phyloP scores from a whole-genome alignment of 2,797 vertebrate genomes.

The Enteromius thamalakanensis region DNA sequence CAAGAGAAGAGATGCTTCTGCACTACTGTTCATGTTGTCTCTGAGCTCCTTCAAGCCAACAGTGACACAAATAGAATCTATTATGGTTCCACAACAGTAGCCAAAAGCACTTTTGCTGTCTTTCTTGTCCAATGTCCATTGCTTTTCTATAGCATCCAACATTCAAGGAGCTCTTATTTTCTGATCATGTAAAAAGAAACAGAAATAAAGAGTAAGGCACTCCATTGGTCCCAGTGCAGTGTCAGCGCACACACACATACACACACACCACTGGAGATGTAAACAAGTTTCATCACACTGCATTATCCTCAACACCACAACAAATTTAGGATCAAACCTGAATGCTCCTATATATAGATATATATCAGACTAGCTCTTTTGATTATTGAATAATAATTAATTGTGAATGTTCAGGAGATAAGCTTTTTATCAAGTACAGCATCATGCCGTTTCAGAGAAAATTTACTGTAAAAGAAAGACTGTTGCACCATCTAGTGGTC shows the following conservation, averaged over 20 bases:
- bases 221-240: conserved; percentile 73
- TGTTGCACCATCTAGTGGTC: conserved; percentile 67
- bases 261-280: conserved; percentile 68
- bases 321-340: not conserved
- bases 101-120: conserved; percentile 14
- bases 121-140: not conserved
- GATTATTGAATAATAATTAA: not conserved
- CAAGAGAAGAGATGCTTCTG: not conserved
- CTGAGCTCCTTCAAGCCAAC: not conserved
- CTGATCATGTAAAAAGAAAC: conserved; percentile 6
- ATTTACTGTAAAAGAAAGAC: not conserved
- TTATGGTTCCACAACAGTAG: not conserved
- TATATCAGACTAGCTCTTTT: not conserved
- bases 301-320: conserved; percentile 75
- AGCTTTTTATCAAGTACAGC: not conserved
- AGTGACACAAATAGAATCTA: conserved; percentile 6
- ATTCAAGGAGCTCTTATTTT: not conserved
- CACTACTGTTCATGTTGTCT: not conserved
- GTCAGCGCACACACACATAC: conserved; percentile 73
- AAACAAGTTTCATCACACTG: conserved; percentile 80
- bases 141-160: not conserved
- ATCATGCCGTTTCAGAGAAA: not conserved
- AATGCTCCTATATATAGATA: too few species aligned
- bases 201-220: conserved; percentile 67
- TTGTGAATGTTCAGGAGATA: conserved; percentile 1